Conservation (phyloP, 1,140 invertebrate species). For the Sitobion miscanthi region DNA sequence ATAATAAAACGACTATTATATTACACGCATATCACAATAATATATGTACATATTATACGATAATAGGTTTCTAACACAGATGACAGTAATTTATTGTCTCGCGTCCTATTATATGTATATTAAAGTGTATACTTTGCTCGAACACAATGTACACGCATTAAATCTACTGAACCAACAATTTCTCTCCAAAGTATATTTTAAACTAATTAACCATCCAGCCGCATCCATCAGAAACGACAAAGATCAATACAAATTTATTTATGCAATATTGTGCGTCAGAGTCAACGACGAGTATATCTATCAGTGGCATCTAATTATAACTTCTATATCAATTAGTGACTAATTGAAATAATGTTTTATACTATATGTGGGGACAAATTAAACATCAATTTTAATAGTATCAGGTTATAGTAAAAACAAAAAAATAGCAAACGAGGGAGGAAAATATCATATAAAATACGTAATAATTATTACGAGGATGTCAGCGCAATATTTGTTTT, state of each 20-base stretch:
- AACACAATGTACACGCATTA: background rate
- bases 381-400: background rate
- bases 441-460: background rate
- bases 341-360: background rate
- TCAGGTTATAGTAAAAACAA: background rate
- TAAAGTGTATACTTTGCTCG: background rate
- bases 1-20: background rate
- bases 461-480: background rate
- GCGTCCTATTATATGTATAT: background rate
- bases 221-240: background rate
- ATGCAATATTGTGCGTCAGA: background rate
- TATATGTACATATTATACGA: background rate
- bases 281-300: background rate
- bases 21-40: background rate
- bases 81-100: background rate
- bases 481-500: no score
- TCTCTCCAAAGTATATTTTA: background rate
- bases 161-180: background rate
- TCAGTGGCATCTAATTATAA: background rate
- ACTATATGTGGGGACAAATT: background rate
- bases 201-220: background rate
- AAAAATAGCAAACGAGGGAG: background rate
- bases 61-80: background rate
- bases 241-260: conserved; percentile 2
- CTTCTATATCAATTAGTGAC: background rate